These are phyloP conservation scores for Autographa pulchrina DNA, from an alignment of 2,888 invertebrate species.

Conservation along the genomic window DNA sequence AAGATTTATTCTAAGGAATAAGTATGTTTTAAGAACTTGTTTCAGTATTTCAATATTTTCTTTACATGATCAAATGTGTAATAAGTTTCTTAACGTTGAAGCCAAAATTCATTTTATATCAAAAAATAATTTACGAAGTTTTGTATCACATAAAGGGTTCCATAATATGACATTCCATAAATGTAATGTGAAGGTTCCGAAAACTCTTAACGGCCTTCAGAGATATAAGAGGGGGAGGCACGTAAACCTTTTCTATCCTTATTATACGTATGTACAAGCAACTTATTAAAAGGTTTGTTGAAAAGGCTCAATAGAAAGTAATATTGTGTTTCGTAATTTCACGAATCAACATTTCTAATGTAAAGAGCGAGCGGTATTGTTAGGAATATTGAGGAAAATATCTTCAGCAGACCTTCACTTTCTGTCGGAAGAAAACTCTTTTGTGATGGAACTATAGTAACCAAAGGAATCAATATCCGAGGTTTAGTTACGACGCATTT, in stretches of 20 bases:
- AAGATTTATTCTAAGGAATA: neutral
- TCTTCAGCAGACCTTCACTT: conserved; percentile 36
- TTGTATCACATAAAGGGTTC: neutral
- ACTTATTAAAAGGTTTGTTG: conserved; percentile 47
- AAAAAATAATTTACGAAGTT: neutral
- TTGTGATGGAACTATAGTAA: conserved; percentile 14
- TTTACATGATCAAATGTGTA: neutral
- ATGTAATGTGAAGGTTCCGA: neutral
- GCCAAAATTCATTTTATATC: neutral
- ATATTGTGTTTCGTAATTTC: conserved; percentile 55
- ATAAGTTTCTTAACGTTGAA: neutral
- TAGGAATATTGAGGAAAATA: conserved; percentile 49
- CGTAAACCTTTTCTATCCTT: neutral
- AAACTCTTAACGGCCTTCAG: neutral
- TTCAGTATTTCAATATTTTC: neutral
- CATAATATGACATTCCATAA: neutral
- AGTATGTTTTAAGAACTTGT: neutral
- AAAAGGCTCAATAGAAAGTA: conserved; percentile 46
- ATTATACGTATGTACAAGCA: conserved; percentile 13
- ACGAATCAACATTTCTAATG: conserved; percentile 56
- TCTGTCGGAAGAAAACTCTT: conserved; percentile 25
- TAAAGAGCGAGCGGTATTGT: conserved; percentile 40
- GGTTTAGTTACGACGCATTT: neutral
- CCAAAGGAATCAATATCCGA: conserved; percentile 22
- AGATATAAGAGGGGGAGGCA: neutral